A percentile compares a stretch with the other conserved stretches of the same genome.
Conservation (phyloP, 2,797 vertebrate species). For the Xyrichtys novacula region DNA sequence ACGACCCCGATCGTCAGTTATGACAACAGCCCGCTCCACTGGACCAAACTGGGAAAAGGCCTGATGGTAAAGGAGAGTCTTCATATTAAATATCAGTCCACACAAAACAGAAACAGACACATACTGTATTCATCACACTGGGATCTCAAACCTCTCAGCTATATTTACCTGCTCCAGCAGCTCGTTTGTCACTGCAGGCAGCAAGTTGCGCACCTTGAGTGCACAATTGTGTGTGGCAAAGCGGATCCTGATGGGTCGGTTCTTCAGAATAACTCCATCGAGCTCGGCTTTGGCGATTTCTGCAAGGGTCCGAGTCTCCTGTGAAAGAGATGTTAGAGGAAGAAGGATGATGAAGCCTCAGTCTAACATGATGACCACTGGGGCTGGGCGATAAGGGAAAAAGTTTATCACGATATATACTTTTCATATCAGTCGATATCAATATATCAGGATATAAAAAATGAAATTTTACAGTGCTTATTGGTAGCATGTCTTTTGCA, state of each 20-base stretch:
- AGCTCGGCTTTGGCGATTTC: constrained; percentile 97
- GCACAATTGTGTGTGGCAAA: constrained; percentile 94
- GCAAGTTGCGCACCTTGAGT: constrained; percentile 93
- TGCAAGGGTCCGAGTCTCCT: constrained; percentile 96
- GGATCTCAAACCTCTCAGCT: neutral
- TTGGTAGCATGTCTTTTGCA: too few relatives aligned
- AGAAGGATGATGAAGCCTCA: neutral
- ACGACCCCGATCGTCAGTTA: constrained; percentile 95
- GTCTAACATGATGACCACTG: too few relatives aligned
- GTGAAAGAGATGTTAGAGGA: constrained; percentile 37
- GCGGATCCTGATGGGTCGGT: constrained; percentile 92
- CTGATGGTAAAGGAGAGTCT: constrained; percentile 14
- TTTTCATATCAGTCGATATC: too few relatives aligned
- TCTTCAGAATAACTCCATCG: constrained; percentile 93
- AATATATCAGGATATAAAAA: too few relatives aligned
- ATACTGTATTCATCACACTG: too few relatives aligned
- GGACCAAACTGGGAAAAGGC: constrained; percentile 95
- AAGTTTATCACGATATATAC: too few relatives aligned
- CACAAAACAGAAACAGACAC: too few relatives aligned
- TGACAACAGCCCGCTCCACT: constrained; percentile 94
- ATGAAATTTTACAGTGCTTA: too few relatives aligned
- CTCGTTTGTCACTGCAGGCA: constrained; percentile 96
- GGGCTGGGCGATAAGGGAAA: too few relatives aligned
- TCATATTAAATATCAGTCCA: too few relatives aligned
- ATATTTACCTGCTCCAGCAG: constrained; percentile 90